phyloP scores from a whole-genome alignment of 1,140 invertebrate species.

The Drosophila guanche region DNA sequence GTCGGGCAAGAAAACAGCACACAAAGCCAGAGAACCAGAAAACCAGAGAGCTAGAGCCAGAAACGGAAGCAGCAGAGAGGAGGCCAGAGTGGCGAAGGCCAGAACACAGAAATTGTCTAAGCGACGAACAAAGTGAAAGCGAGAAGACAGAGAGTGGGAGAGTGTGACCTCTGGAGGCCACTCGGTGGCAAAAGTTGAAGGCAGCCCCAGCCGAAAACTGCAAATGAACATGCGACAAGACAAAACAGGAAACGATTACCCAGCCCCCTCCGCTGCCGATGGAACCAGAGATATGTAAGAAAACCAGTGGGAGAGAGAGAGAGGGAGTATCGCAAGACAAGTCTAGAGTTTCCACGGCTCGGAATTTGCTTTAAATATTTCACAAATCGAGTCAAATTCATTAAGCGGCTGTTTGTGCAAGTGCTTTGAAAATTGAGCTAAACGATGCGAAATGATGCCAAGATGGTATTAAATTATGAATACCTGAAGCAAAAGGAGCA shows the following conservation, averaged over 20 bases:
- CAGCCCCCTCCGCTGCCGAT: constrained; percentile 1
- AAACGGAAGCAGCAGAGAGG: constrained; percentile 4
- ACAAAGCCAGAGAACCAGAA: constrained; percentile 34
- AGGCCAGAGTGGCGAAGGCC: constrained; percentile 8
- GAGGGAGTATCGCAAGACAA: too few relatives aligned
- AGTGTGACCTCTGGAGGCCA: constrained; percentile 54
- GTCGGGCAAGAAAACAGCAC: constrained; percentile 60
- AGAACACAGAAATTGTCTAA: constrained; percentile 66
- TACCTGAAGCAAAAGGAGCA: constrained; percentile 56
- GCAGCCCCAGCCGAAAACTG: constrained; percentile 54
- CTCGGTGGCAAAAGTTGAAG: constrained; percentile 51
- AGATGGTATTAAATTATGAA: constrained; percentile 76
- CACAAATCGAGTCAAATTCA: constrained; percentile 51
- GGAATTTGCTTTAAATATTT: constrained; percentile 7
- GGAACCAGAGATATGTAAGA: background rate
- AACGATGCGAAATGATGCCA: constrained; percentile 72
- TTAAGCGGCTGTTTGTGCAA: constrained; percentile 51
- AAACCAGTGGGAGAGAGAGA: too few relatives aligned
- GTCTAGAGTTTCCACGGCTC: background rate
- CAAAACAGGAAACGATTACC: constrained; percentile 26
- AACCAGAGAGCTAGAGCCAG: background rate
- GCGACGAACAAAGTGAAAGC: constrained; percentile 68
- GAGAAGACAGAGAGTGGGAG: constrained; percentile 17
- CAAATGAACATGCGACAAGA: constrained; percentile 72
- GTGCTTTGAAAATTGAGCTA: constrained; percentile 57